These are phyloP conservation scores for Vollenhovia emeryi DNA, from an alignment of 1,140 invertebrate species.

Conservation along the genomic window DNA sequence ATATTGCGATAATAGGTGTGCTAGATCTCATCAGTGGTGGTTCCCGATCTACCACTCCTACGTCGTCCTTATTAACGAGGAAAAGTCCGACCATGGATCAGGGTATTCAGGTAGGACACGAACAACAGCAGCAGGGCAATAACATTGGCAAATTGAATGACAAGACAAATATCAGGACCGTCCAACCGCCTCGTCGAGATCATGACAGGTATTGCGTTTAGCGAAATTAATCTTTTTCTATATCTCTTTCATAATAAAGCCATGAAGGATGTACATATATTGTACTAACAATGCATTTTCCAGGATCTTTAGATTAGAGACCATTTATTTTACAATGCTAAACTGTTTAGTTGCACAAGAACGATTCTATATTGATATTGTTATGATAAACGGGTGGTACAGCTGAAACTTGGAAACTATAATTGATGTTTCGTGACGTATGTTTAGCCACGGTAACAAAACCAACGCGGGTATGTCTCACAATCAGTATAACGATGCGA, in stretches of 20 bases:
- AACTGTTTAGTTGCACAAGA: not conserved
- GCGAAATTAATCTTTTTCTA: not conserved
- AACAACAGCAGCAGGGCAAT: slow-evolving; percentile 79
- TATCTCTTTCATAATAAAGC: slow-evolving; percentile 20
- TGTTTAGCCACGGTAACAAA: slow-evolving; percentile 77
- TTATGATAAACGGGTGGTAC: not conserved
- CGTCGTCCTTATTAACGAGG: slow-evolving; percentile 87
- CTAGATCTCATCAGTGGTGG: slow-evolving; percentile 92
- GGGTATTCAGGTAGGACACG: slow-evolving; percentile 89
- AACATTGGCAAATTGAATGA: slow-evolving; percentile 81
- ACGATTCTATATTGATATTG: not conserved
- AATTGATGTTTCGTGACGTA: not conserved
- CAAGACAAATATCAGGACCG: slow-evolving; percentile 80
- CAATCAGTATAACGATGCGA: slow-evolving; percentile 82
- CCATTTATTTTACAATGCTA: no score
- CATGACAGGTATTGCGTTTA: slow-evolving; percentile 77
- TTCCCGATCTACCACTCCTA: slow-evolving; percentile 92
- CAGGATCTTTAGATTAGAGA: not conserved
- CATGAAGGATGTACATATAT: not conserved
- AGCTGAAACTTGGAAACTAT: not conserved
- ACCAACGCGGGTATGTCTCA: slow-evolving; percentile 79
- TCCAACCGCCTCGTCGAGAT: slow-evolving; percentile 80
- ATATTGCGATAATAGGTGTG: slow-evolving; percentile 83
- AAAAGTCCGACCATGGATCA: slow-evolving; percentile 94
- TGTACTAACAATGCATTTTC: not conserved